Conservation (phyloP, 2,888 invertebrate species). For the Lasioglossum calceatum region DNA sequence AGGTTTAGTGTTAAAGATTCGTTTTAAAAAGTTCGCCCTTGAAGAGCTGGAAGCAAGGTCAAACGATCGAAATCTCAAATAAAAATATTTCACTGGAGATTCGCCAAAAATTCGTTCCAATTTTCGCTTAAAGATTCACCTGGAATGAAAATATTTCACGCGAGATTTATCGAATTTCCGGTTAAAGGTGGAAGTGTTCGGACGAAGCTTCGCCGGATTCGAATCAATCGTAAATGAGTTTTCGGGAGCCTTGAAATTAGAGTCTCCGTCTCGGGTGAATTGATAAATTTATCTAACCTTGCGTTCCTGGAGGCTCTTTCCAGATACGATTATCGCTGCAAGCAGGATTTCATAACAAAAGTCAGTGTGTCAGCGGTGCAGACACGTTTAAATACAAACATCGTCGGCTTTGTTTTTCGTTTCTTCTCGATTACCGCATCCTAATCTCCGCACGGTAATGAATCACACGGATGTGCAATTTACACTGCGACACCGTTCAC, state of each 20-base stretch:
- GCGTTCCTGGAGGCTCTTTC: neutral
- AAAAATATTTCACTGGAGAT: neutral
- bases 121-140: neutral
- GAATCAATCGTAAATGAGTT: neutral
- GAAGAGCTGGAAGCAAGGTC: neutral
- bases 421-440: neutral
- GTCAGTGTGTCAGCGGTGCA: neutral
- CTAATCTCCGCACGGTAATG: neutral
- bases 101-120: neutral
- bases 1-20: too few species aligned
- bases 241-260: neutral
- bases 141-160: neutral
- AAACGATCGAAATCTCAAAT: neutral
- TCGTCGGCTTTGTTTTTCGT: neutral
- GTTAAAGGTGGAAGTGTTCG: neutral
- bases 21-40: neutral
- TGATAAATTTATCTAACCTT: constrained; percentile 5
- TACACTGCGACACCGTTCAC: neutral
- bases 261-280: neutral
- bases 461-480: neutral
- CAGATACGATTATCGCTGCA: constrained; percentile 9
- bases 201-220: neutral
- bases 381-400: constrained; percentile 20
- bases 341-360: neutral
- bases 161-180: neutral